Evolutionary conservation across 1,140 invertebrate species (phyloP), one percentile per base, ranked within the genome.

Genomic region (Scylla paramamosain): DNA sequence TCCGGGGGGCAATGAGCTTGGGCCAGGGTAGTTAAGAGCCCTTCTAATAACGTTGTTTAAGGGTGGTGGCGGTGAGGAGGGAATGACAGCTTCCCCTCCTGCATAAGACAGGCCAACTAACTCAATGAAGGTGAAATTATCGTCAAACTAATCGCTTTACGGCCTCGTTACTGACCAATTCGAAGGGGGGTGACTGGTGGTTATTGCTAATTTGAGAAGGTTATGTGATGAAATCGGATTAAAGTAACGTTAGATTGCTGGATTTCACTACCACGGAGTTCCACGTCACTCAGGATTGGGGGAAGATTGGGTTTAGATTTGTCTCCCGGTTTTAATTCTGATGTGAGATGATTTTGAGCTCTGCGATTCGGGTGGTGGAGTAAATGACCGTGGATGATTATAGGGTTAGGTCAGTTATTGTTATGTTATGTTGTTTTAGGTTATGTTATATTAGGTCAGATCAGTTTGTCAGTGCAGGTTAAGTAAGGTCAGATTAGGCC

Each of bases 81-180:
- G n/a, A 77, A 77, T n/a, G 67, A 25, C 67, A n/a, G 67, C 16
- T 59, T 59, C 4, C 67, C 20, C 16, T n/a, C n/a, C 67, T 77
- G 6, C 67, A 77, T 77, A 77, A 77, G 12, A 77, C 67, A 77
- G 67, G 67, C 20, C 20, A 77, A 77, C 67, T 77, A 77, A 77
- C 67, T 77, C 67, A n/a, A 25, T 77, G 67, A 77, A 77, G 67
- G 67, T n/a, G 67, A 77, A 77, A 77, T 77, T 77, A 77, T 77
- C 6, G 67, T n/a, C 67, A n/a, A 77, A 77, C 67, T 77, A 77
- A 77, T 77, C 67, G 20, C 67, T n/a, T 77, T 77, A 77, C 2
- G 16, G 16, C 16, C 67, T 77, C 67, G 67, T 77, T 77, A 77
- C 67, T 77, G 67, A n/a, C 67, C 67, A 25, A n/a, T 77, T 77